phyloP scores from a whole-genome alignment of 2,797 vertebrate genomes.

The Hirundo rustica region DNA sequence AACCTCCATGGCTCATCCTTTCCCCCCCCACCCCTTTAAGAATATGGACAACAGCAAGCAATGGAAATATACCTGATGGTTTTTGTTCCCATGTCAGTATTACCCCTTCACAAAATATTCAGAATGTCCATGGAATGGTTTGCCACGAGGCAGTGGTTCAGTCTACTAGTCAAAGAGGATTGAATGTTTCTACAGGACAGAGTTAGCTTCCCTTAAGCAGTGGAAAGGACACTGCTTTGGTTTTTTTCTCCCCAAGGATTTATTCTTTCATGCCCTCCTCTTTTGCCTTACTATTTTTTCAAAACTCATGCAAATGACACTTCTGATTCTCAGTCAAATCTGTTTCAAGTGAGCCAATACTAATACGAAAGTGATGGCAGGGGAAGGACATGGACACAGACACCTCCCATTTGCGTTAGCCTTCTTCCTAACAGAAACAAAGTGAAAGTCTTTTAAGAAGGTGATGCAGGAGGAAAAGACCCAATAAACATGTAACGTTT shows the following conservation, averaged over 20 bases:
- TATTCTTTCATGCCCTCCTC: not conserved
- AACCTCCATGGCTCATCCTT: not conserved
- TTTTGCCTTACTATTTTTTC: not conserved
- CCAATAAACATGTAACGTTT: not conserved
- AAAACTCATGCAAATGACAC: not conserved
- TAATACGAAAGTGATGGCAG: not conserved
- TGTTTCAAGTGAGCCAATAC: not conserved
- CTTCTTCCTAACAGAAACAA: not conserved
- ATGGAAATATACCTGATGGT: not conserved
- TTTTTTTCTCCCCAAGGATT: not conserved
- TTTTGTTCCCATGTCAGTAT: not conserved
- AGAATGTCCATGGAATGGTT: not conserved
- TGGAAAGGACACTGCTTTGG: not conserved
- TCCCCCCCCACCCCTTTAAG: not conserved
- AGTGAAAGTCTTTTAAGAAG: not conserved
- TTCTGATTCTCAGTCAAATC: not conserved
- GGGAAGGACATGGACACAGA: not conserved
- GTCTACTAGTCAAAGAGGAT: not conserved
- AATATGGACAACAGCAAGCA: not conserved
- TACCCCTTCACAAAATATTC: not conserved
- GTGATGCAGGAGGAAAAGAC: rapidly evolving
- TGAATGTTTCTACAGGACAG: not conserved
- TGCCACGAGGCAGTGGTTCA: not conserved
- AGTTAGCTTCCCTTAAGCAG: not conserved
- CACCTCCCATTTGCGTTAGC: not conserved